phyloP scores from a whole-genome alignment of 2,797 vertebrate species.

The Tenualosa thibaudeaui region DNA sequence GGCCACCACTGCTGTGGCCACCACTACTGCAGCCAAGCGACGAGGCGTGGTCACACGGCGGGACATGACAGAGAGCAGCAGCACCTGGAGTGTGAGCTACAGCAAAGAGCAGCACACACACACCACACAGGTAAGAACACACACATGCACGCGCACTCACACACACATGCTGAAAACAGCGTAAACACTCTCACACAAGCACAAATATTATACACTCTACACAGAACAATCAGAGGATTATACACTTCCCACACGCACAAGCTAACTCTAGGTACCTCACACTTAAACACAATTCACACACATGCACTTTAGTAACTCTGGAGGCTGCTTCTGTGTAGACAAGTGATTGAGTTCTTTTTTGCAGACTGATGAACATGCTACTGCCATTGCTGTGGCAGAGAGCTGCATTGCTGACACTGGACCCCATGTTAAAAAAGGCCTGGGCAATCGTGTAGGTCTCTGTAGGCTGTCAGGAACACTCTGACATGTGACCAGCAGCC shows the following conservation, averaged over 20 bases:
- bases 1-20: background rate
- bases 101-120: slow-evolving; percentile 48
- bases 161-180: background rate
- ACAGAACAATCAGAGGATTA: no score
- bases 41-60: slow-evolving; percentile 48
- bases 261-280: background rate
- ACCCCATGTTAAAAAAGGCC: background rate
- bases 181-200: background rate
- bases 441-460: slow-evolving; percentile 19
- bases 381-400: slow-evolving; percentile 2
- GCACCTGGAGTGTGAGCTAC: slow-evolving; percentile 52
- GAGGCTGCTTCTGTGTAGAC: background rate
- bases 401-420: slow-evolving; percentile 4
- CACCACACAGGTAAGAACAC: slow-evolving; percentile 40
- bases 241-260: no score
- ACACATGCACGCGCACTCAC: background rate
- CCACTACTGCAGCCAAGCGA: slow-evolving; percentile 36
- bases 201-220: no score
- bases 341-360: slow-evolving; percentile 21
- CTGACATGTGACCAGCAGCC: background rate
- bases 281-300: background rate
- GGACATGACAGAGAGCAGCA: slow-evolving; percentile 42
- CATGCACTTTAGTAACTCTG: background rate
- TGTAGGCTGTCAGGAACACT: background rate
- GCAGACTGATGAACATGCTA: slow-evolving; percentile 10